Evolutionary conservation across 2,113 vertebrate genomes (phyloP).

Genomic region (Gymnocephalus cernua): DNA sequence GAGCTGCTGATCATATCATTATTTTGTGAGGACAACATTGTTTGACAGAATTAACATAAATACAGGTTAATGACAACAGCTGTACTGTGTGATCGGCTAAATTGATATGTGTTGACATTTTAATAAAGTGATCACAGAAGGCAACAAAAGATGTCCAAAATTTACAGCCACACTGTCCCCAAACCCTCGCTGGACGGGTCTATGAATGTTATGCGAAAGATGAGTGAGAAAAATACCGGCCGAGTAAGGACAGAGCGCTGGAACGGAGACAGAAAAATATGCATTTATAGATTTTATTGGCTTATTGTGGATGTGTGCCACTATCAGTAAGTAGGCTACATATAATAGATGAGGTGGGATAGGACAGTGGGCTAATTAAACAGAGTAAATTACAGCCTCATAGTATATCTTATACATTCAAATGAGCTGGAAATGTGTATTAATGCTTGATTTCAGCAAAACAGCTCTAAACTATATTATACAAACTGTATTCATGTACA

Average conservation of each 20-base stretch:
- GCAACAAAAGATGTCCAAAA: not conserved
- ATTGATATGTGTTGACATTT: not conserved
- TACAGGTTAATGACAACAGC: not conserved
- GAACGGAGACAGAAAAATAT: not conserved
- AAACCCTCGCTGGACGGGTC: not conserved
- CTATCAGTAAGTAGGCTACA: not conserved
- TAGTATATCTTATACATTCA: not conserved
- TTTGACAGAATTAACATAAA: not conserved
- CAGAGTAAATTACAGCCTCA: not conserved
- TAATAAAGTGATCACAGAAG: not conserved
- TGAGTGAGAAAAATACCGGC: not conserved
- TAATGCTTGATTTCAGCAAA: no score
- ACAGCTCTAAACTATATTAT: not conserved
- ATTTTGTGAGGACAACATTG: not conserved
- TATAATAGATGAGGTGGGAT: not conserved
- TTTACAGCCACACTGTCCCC: not conserved
- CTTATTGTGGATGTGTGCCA: not conserved
- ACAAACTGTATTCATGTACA: not conserved
- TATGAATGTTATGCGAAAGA: not conserved
- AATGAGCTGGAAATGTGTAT: not conserved
- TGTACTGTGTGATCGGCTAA: not conserved
- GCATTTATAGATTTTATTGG: not conserved
- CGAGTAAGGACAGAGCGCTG: not conserved
- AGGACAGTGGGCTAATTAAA: not conserved
- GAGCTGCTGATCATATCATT: not conserved